Evolutionary conservation across 1,140 invertebrate genomes (phyloP), one percentile per base, ranked within the genome.

Genomic region (Octopus sinensis): DNA sequence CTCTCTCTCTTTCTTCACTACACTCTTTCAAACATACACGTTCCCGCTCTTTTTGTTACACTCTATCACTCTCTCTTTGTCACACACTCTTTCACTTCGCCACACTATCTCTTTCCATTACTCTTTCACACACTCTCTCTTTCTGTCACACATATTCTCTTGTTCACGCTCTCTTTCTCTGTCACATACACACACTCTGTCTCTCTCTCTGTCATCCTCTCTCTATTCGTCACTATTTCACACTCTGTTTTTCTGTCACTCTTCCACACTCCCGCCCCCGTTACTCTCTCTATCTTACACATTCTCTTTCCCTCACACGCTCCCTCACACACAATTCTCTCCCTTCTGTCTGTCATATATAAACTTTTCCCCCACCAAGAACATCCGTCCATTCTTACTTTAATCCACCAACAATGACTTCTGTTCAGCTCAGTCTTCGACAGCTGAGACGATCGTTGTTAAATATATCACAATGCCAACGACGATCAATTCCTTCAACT

Each of bases 1-100:
- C 54, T 30, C 53, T 80, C 79, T 80, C 54, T 30, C 13, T 80
- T 30, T 75, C 62, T 75, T 51, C 73, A 7, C 43, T 52, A 73
- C 6, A 17, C 62, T 76, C n/a, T 43, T 23, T 80, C 54, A 30
- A 56, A 30, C 68, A 30, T 62, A 51, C 79, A 10, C 54, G 13
- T 56, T 30, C 79, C 13, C 79, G 12, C 79, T 51, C 79, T 9
- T 62, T 52, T 62, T 13, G 30, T 0, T 62, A 23, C 79, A 5
- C 79, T 51, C 30, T 56, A 3, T 13, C 53, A 4, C 56, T 13
- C 53, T 54, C 56, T 17, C 62, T 52, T 54, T 54, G 6, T n/a
- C 53, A 10, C 68, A 73, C n/a, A 75, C 80, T 6, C 12, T 81
- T 10, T 52, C 51, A 3, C 76, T 81, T 13, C 56, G 62, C 80